phyloP scores from a whole-genome alignment of 2,888 invertebrate species.

The Ellobium chinense region DNA sequence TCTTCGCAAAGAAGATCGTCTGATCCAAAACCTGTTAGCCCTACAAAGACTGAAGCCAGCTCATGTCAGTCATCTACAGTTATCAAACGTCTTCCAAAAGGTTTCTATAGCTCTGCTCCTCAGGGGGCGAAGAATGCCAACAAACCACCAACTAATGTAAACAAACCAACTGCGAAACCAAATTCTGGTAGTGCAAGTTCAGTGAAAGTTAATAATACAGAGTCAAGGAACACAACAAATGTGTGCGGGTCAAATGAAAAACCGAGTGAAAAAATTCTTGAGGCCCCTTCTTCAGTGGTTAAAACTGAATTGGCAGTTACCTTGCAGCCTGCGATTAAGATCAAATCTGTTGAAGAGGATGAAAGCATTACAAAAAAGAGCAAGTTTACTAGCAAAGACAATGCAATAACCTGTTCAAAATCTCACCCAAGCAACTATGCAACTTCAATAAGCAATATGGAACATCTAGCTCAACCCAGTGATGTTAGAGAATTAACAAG shows the following conservation, averaged over 20 bases:
- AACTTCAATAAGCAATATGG: conserved; percentile 13
- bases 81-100: conserved; percentile 19
- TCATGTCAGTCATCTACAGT: not conserved
- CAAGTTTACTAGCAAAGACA: not conserved
- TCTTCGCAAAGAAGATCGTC: not conserved
- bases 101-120: conserved; percentile 5
- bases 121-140: not conserved
- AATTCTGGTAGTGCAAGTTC: not conserved
- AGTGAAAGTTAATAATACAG: no score
- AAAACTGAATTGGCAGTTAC: no score
- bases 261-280: no score
- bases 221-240: no score
- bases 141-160: not conserved
- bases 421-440: not conserved
- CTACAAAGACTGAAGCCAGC: not conserved
- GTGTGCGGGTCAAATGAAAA: no score
- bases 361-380: not conserved
- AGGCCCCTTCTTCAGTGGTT: no score
- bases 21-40: not conserved
- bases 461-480: no score
- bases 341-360: not conserved
- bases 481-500: no score
- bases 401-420: not conserved
- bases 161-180: not conserved
- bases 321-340: not conserved